phyloP scores from a whole-genome alignment of 2,113 vertebrate genomes.

The Phalacrocorax pelagicus region DNA sequence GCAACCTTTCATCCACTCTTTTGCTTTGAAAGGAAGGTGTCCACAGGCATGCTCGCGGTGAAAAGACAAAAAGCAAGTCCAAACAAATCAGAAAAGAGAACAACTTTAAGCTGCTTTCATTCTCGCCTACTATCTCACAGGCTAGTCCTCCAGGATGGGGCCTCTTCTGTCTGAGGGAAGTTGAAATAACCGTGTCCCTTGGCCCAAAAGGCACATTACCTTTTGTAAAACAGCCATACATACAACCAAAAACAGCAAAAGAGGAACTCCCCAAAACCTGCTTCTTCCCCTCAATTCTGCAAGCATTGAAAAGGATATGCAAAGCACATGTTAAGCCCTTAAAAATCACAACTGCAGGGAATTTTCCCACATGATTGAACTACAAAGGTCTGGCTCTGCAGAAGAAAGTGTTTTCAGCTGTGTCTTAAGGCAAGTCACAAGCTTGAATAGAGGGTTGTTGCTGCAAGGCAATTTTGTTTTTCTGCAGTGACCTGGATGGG shows the following conservation, averaged over 20 bases:
- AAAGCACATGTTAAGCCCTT: not conserved
- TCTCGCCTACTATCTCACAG: not conserved
- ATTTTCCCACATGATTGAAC: not conserved
- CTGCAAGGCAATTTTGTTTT: not conserved
- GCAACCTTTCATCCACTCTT: not conserved
- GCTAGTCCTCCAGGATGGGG: not conserved
- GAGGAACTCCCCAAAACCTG: rapidly evolving
- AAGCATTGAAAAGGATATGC: not conserved
- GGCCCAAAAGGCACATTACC: rapidly evolving
- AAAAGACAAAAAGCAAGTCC: not conserved
- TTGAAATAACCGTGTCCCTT: rapidly evolving
- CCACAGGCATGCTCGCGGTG: not conserved
- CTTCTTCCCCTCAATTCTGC: not conserved
- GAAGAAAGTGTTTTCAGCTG: not conserved
- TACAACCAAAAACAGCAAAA: not conserved
- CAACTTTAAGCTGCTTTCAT: not conserved
- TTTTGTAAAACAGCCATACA: rapidly evolving
- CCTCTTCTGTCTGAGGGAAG: not conserved
- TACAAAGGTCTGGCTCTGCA: not conserved
- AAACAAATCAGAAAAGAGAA: not conserved
- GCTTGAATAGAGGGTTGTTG: not conserved
- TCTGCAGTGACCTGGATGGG: not conserved
- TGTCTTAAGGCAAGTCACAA: not conserved
- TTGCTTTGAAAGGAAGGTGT: not conserved
- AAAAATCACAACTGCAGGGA: not conserved